Conservation (phyloP, 2,888 invertebrate genomes). For the Thera obeliscata region DNA sequence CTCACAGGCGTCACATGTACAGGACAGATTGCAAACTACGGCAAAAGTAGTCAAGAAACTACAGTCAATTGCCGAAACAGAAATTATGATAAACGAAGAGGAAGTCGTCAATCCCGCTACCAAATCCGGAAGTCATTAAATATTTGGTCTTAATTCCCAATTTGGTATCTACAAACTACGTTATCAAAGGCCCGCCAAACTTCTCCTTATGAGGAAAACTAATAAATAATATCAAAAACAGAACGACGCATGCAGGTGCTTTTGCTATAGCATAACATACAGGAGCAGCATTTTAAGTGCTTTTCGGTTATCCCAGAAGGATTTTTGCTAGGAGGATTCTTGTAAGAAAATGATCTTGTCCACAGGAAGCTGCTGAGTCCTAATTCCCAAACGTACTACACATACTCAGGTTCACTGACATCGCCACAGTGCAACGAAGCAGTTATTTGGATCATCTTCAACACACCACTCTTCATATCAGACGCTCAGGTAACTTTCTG, state of each 20-base stretch:
- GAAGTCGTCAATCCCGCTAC: slow-evolving; percentile 22
- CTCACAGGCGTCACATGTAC: no score
- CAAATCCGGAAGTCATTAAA: slow-evolving; percentile 13
- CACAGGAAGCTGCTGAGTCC: slow-evolving; percentile 82
- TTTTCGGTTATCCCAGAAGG: no score
- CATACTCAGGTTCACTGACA: slow-evolving; percentile 90
- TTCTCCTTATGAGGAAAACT: no score
- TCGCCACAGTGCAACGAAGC: slow-evolving; percentile 90
- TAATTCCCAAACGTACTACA: slow-evolving; percentile 82
- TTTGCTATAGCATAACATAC: no score
- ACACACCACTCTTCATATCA: slow-evolving; percentile 60
- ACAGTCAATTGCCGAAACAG: slow-evolving; percentile 8
- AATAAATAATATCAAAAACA: no score
- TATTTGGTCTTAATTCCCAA: slow-evolving; percentile 11
- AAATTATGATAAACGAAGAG: slow-evolving; percentile 11
- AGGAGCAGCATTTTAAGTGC: no score
- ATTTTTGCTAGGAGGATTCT: not conserved
- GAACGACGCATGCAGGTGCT: no score
- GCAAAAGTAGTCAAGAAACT: no score
- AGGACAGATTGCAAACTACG: no score
- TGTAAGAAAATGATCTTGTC: not conserved
- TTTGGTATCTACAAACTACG: not conserved
- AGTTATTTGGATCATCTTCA: slow-evolving; percentile 89
- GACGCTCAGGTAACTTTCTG: slow-evolving; percentile 64
- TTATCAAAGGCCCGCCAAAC: no score